Percentiles rank a stretch among this genome's conserved stretches.
Conservation (phyloP, 1,140 invertebrate species). For the Samia ricini region DNA sequence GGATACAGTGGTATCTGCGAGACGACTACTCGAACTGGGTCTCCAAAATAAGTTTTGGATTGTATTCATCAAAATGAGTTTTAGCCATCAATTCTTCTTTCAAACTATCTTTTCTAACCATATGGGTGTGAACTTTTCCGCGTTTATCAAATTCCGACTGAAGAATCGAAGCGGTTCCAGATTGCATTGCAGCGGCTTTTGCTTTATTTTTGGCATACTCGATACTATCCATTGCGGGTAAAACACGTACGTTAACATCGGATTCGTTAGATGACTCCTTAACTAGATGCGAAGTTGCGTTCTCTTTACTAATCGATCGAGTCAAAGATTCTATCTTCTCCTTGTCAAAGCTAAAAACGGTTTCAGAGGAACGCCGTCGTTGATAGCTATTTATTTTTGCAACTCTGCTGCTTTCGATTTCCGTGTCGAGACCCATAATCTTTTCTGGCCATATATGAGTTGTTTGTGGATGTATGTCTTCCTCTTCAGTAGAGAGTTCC, state of each 20-base stretch:
- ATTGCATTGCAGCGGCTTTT: constrained; percentile 52
- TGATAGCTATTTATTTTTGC: constrained; percentile 71
- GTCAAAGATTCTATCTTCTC: constrained; percentile 83
- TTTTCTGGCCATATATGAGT: constrained; percentile 80
- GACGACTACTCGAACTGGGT: constrained; percentile 73
- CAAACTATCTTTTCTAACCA: constrained; percentile 76
- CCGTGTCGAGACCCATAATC: constrained; percentile 75
- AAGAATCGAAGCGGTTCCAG: constrained; percentile 57
- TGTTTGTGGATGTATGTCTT: constrained; percentile 56
- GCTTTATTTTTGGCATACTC: constrained; percentile 77
- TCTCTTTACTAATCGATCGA: constrained; percentile 73
- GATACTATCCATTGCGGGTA: constrained; percentile 77
- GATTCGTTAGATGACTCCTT: constrained; percentile 79
- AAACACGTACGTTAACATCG: constrained; percentile 70
- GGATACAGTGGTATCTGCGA: constrained; percentile 67
- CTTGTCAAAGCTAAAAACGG: constrained; percentile 84
- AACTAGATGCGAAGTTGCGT: constrained; percentile 59
- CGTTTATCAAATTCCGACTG: constrained; percentile 81
- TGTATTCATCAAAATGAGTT: constrained; percentile 81
- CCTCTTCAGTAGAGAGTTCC: constrained; percentile 66
- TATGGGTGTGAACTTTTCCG: constrained; percentile 77
- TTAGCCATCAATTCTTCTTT: constrained; percentile 81
- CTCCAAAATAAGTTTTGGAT: constrained; percentile 77
- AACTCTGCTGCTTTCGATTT: constrained; percentile 70
- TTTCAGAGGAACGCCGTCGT: constrained; percentile 77